phyloP scores from a whole-genome alignment of 2,888 invertebrate species.

The Notocelia uddmanniana region DNA sequence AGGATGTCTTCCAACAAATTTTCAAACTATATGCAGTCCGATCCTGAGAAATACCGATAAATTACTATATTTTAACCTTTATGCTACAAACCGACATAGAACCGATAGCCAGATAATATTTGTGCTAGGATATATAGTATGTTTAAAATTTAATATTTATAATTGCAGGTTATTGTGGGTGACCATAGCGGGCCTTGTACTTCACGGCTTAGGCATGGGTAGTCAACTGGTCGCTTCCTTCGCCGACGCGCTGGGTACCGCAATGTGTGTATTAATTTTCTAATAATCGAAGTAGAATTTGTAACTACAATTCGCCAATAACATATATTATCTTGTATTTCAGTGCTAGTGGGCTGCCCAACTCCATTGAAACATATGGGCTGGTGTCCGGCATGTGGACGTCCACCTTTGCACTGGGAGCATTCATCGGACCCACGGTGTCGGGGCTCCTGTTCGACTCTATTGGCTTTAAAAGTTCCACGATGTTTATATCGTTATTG shows the following conservation, averaged over 20 bases:
- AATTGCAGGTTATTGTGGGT: constrained; percentile 87
- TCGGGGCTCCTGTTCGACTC: constrained; percentile 90
- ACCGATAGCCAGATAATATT: too few relatives aligned
- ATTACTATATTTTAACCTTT: too few relatives aligned
- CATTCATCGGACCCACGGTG: constrained; percentile 93
- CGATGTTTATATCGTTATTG: constrained; percentile 89
- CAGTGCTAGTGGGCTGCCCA: constrained; percentile 91
- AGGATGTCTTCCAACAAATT: too few relatives aligned
- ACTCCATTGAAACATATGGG: constrained; percentile 95
- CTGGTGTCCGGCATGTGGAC: constrained; percentile 96
- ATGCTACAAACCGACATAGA: too few relatives aligned
- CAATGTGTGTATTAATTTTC: constrained; percentile 89
- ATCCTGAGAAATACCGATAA: too few relatives aligned
- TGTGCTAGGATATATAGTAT: too few relatives aligned
- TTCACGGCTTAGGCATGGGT: constrained; percentile 94
- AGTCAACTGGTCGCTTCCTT: constrained; percentile 95
- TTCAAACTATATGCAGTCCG: too few relatives aligned
- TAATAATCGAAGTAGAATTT: constrained; percentile 17
- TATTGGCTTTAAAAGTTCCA: constrained; percentile 89
- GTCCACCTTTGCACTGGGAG: constrained; percentile 95
- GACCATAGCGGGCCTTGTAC: constrained; percentile 89
- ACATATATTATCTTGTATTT: constrained; percentile 5
- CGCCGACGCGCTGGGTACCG: constrained; percentile 92
- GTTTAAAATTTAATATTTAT: too few relatives aligned
- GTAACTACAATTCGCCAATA: background rate